phyloP scores from a whole-genome alignment of 2,113 vertebrate species.

The Salminus brasiliensis region DNA sequence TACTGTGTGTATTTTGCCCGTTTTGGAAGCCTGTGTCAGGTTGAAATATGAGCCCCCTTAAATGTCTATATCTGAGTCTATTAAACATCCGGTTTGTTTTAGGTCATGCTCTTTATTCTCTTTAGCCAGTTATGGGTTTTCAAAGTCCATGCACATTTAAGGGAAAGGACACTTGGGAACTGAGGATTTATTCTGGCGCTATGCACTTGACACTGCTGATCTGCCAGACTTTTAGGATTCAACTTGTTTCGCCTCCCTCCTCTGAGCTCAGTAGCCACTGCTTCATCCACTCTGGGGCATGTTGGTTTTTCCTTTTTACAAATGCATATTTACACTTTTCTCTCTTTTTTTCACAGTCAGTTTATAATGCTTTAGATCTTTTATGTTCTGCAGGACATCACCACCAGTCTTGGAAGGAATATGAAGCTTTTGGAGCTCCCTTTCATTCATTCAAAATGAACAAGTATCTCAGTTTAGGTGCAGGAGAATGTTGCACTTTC shows the following conservation, averaged over 20 bases:
- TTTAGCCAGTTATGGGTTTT: constrained; percentile 15
- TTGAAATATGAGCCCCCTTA: constrained; percentile 41
- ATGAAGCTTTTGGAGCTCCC: no score
- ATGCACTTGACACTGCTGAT: constrained; percentile 20
- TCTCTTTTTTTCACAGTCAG: neutral
- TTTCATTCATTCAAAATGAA: no score
- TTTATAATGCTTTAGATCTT: neutral
- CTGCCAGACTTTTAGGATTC: constrained; percentile 24
- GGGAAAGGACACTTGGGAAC: constrained; percentile 19
- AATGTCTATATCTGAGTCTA: constrained; percentile 39
- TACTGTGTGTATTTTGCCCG: constrained; percentile 10
- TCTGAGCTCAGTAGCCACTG: neutral
- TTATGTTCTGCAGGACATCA: neutral
- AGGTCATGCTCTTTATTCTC: constrained; percentile 31
- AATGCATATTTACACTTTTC: neutral
- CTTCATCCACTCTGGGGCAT: neutral
- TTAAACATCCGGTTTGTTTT: constrained; percentile 37
- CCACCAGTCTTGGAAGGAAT: no score
- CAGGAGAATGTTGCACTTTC: neutral
- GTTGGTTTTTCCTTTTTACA: neutral
- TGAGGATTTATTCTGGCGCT: constrained; percentile 47
- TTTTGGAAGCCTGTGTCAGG: constrained; percentile 22
- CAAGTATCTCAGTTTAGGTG: neutral
- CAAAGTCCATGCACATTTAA: constrained; percentile 35
- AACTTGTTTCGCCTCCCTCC: constrained; percentile 1